These are phyloP conservation scores for Cheilosia scutellata DNA, from an alignment of 2,888 invertebrate species.

Conservation along the genomic window DNA sequence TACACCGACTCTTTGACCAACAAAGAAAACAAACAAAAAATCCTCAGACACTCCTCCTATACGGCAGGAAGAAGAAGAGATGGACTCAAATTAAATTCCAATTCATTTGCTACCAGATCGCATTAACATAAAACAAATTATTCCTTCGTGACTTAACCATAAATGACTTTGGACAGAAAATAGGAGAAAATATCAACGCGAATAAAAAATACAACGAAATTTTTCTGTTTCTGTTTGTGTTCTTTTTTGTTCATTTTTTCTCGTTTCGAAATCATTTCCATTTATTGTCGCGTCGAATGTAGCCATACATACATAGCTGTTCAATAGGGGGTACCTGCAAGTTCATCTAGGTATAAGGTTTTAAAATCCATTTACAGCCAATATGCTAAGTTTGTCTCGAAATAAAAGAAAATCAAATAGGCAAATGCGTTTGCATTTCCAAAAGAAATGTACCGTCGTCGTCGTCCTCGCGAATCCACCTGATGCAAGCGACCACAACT, in stretches of 20 bases:
- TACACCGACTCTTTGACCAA: constrained; percentile 33
- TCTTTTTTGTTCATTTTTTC: constrained; percentile 19
- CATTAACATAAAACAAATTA: constrained; percentile 85
- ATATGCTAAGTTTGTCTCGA: constrained; percentile 65
- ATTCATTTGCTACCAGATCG: constrained; percentile 81
- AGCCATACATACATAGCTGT: constrained; percentile 4
- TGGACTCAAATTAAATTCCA: constrained; percentile 84
- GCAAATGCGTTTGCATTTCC: constrained; percentile 55
- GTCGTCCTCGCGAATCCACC: constrained; percentile 41
- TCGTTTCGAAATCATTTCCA: constrained; percentile 70
- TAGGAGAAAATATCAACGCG: constrained; percentile 65
- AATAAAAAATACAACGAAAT: constrained; percentile 48
- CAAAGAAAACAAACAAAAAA: constrained; percentile 1
- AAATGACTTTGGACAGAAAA: constrained; percentile 81
- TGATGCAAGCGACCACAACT: background rate
- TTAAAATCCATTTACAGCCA: constrained; percentile 73
- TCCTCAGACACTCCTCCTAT: constrained; percentile 62
- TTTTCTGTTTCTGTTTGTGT: constrained; percentile 34
- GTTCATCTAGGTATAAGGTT: constrained; percentile 63
- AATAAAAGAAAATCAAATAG: constrained; percentile 4
- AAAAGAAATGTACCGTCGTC: constrained; percentile 28
- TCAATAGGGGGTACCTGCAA: constrained; percentile 30
- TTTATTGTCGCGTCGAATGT: constrained; percentile 67
- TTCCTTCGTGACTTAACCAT: constrained; percentile 85
- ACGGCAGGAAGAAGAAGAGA: constrained; percentile 66